phyloP scores from a whole-genome alignment of 2,797 vertebrate species.

The Valencia hispanica region DNA sequence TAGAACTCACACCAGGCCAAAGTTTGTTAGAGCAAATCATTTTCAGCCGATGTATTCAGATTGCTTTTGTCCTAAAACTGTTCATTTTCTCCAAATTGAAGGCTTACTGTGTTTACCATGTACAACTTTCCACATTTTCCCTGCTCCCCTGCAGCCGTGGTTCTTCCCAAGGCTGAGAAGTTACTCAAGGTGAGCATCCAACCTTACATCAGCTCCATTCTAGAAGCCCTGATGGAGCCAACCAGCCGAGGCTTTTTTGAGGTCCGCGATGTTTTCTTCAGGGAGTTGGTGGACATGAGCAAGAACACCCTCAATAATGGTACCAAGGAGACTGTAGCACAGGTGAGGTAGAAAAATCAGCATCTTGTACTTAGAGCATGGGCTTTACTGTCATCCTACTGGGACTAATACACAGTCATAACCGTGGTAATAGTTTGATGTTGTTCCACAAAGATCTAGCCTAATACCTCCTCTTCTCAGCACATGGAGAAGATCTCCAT shows the following conservation, averaged over 20 bases:
- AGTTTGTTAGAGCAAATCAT: too few species aligned
- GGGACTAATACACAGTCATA: not conserved
- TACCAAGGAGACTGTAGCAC: constrained; percentile 87
- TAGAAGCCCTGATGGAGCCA: constrained; percentile 94
- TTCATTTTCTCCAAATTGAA: too few species aligned
- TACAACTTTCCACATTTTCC: not conserved
- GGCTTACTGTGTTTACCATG: too few species aligned
- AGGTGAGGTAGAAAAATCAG: constrained; percentile 81
- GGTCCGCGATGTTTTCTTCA: constrained; percentile 91
- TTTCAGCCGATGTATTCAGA: not conserved
- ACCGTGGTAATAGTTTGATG: not conserved
- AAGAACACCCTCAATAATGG: constrained; percentile 90
- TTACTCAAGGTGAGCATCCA: constrained; percentile 93
- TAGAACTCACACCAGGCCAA: too few species aligned
- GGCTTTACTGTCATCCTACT: not conserved
- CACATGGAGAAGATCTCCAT: constrained; percentile 94
- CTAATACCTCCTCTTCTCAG: constrained; percentile 36
- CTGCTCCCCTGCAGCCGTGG: constrained; percentile 73
- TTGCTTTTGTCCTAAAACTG: not conserved
- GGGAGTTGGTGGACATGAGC: constrained; percentile 93
- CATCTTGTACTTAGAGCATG: not conserved
- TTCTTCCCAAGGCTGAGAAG: constrained; percentile 91
- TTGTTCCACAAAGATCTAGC: not conserved
- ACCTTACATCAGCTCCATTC: constrained; percentile 93
- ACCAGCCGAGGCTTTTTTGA: constrained; percentile 94